Evolutionary conservation across 2,797 vertebrate species (phyloP).

Genomic region (Neostethus bicornis): DNA sequence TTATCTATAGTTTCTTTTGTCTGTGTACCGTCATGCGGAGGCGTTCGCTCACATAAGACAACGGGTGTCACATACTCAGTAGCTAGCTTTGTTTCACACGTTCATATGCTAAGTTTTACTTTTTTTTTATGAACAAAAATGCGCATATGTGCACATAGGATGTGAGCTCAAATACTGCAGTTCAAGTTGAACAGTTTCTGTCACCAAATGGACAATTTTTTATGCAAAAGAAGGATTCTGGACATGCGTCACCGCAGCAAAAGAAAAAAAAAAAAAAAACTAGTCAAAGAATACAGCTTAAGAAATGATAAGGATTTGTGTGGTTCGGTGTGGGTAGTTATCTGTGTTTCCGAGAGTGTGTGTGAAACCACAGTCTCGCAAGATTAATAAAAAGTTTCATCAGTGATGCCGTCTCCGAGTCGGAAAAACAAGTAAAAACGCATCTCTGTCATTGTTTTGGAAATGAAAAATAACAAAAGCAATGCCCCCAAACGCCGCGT

Average conservation of each 20-base stretch:
- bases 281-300: slow-evolving; percentile 27
- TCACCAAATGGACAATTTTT: slow-evolving; percentile 19
- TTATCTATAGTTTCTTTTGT: slow-evolving; percentile 58
- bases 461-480: slow-evolving; percentile 53
- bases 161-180: neutral
- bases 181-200: neutral
- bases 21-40: slow-evolving; percentile 24
- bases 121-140: slow-evolving; percentile 12
- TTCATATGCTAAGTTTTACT: slow-evolving; percentile 12
- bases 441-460: slow-evolving; percentile 58
- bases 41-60: slow-evolving; percentile 21
- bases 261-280: slow-evolving; percentile 14
- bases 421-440: slow-evolving; percentile 55
- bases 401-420: slow-evolving; percentile 48
- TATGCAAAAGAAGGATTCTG: slow-evolving; percentile 32
- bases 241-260: slow-evolving; percentile 24
- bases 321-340: slow-evolving; percentile 24
- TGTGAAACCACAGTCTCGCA: slow-evolving; percentile 16
- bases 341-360: neutral
- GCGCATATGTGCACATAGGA: neutral
- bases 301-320: slow-evolving; percentile 17
- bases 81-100: slow-evolving; percentile 13
- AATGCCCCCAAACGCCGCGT: slow-evolving; percentile 34
- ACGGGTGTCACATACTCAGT: slow-evolving; percentile 25
- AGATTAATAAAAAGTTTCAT: slow-evolving; percentile 61